Base-by-base conservation (phyloP, 1,140 invertebrate species). In the Magallana ariakensis region DNA sequence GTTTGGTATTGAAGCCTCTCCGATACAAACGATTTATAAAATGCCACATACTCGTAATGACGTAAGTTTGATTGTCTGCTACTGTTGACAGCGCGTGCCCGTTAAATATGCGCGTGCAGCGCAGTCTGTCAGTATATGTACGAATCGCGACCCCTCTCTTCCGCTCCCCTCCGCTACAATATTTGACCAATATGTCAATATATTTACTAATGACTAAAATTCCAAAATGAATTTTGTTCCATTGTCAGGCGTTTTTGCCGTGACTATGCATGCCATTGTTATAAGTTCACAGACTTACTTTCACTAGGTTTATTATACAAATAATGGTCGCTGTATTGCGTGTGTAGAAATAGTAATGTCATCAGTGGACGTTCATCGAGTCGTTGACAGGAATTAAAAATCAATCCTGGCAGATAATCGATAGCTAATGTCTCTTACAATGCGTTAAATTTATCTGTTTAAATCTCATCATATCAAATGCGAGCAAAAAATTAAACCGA, bases 171-270 rank as follows among this genome's bases (percentile, higher is more conserved):
- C 11, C 22, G 22, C 66, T 75, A 75, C 9, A 13, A 26, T 75
- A 75, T 75, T 75, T 11, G 66, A 75, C 66, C 10, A 26, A 26
- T 75, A 19, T 75, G 66, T 75, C 66, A 75, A 75, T 75, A 75
- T 75, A 75, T 75, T 75, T 75, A 75, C 66, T 75, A 75, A 75
- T 75, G 66, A 75, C 66, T 26, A 75, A 33, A 26, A 75, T 75
- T 75, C 66, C 22, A 75, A 15, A 26, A 75, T 75, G 66, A 75
- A 75, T 75, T 75, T 75, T 26, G 22, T 26, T 75, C 19, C 22
- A 75, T 75, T 75, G 66, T 75, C 22, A 7, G 22, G 22, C 11
- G 22, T 75, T 75, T 75, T 75, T 75, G 33, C 66, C 22, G 19
- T 33, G 66, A 75, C 22, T 26, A 13, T 26, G 0, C 8, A 19